Evolutionary conservation across 1,140 invertebrate species (phyloP).

Genomic region (Batillaria attramentaria): DNA sequence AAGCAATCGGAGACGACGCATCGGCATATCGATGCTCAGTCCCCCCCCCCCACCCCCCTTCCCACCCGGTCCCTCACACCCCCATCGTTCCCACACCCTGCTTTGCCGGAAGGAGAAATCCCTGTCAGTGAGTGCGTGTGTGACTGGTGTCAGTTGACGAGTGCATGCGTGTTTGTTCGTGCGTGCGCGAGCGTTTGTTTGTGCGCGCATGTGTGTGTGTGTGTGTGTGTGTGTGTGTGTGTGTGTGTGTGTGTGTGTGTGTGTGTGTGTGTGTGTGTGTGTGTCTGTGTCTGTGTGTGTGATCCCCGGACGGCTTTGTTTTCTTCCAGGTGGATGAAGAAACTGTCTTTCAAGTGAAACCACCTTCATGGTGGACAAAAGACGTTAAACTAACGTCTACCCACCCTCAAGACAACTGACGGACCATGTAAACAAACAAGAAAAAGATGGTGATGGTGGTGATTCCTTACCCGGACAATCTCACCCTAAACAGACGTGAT

Average conservation of each 20-base stretch:
- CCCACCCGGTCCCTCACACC: too few species aligned
- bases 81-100: too few species aligned
- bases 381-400: neutral
- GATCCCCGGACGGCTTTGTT: neutral
- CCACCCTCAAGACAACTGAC: neutral
- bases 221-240: neutral
- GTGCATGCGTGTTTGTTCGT: neutral
- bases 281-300: slow-evolving; percentile 4
- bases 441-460: neutral
- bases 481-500: too few species aligned
- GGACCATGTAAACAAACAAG: neutral
- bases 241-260: neutral
- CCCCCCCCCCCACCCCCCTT: too few species aligned
- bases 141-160: neutral
- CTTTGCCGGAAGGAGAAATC: too few species aligned
- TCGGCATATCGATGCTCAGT: too few species aligned
- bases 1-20: too few species aligned
- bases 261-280: slow-evolving; percentile 3
- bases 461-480: too few species aligned
- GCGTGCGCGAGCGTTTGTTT: neutral
- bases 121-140: neutral
- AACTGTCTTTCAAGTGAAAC: too few species aligned
- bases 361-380: too few species aligned
- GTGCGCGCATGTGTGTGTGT: slow-evolving; percentile 14
- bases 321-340: neutral